These are phyloP conservation scores for Saimiri boliviensis DNA, from an alignment of 2,113 vertebrate species.

Conservation along the genomic window DNA sequence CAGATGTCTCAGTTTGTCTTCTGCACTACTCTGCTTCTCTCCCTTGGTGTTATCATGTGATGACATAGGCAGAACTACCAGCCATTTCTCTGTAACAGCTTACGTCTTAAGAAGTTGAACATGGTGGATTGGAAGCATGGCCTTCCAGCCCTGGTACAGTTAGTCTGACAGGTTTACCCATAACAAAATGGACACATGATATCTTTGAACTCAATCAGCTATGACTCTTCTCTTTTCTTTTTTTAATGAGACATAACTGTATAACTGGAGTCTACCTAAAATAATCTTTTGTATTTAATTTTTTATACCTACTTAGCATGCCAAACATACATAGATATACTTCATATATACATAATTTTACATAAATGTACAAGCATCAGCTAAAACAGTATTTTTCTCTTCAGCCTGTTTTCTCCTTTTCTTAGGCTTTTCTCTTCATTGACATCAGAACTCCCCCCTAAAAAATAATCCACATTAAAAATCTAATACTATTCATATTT, in stretches of 20 bases:
- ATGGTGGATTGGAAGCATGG: neutral
- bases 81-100: neutral
- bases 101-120: neutral
- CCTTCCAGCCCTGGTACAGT: neutral
- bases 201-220: neutral
- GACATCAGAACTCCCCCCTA: neutral
- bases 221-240: neutral
- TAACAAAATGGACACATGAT: neutral
- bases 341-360: neutral
- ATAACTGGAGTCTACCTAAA: neutral
- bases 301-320: neutral
- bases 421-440: neutral
- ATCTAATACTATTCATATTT: neutral
- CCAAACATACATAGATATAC: neutral
- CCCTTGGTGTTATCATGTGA: neutral
- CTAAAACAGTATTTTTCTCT: neutral
- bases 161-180: neutral
- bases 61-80: neutral
- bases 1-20: neutral
- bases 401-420: neutral
- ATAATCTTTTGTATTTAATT: neutral
- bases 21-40: neutral
- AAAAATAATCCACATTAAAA: slow-evolving; percentile 27
- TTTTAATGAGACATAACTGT: neutral
- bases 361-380: neutral